Evolutionary conservation across 2,797 vertebrate species (phyloP).

Genomic region (Thamnophis elegans): DNA sequence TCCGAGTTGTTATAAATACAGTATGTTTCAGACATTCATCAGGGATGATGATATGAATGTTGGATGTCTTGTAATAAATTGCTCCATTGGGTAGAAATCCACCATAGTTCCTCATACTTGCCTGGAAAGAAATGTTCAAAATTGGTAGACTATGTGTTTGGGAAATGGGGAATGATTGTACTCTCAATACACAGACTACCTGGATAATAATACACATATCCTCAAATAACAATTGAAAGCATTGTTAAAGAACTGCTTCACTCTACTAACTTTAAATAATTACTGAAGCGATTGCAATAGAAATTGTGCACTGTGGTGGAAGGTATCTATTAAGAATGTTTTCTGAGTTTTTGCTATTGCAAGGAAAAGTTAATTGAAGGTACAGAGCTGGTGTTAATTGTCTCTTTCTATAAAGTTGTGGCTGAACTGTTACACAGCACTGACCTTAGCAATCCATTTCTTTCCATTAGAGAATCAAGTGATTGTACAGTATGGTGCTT

Average conservation of each 20-base stretch:
- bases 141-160: neutral
- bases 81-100: neutral
- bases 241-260: slow-evolving; percentile 58
- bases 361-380: slow-evolving; percentile 67
- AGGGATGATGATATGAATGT: neutral
- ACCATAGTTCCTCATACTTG: fast-evolving
- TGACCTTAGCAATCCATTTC: slow-evolving; percentile 6
- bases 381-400: slow-evolving; percentile 61
- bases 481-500: neutral
- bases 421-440: slow-evolving; percentile 37
- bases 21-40: neutral
- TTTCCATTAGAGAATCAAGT: slow-evolving; percentile 22
- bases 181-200: neutral
- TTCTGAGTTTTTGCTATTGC: slow-evolving; percentile 52
- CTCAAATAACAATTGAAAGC: slow-evolving; percentile 47
- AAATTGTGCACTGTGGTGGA: slow-evolving; percentile 65
- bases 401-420: slow-evolving; percentile 39
- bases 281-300: slow-evolving; percentile 48
- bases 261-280: slow-evolving; percentile 65
- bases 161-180: slow-evolving; percentile 25
- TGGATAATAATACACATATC: slow-evolving; percentile 49
- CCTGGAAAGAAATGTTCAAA: neutral
- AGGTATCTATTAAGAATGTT: slow-evolving; percentile 66
- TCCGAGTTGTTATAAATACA: neutral
- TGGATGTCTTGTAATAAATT: fast-evolving